Base-by-base conservation (phyloP, 1,140 invertebrate species). In the Brachionus koreanus region DNA sequence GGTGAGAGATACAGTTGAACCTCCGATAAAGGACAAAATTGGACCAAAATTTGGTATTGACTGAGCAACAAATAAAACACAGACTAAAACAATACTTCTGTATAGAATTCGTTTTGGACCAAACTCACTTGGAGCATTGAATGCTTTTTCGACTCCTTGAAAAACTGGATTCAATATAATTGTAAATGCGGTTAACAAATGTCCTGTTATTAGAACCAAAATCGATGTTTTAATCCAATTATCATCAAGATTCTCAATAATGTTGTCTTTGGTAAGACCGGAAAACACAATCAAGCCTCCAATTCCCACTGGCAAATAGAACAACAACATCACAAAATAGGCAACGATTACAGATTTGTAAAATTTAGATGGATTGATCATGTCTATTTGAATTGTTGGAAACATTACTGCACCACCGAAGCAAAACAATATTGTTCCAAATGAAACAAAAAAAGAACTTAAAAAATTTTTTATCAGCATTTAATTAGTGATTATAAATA, bases 11-110 rank as follows among this genome's bases (percentile, higher is more conserved):
- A 93, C 93, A 0, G 93, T 94, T 0, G 95, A 91, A 0, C 93
- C 93, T 13, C 94, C 94, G 4, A 96, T 92, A 3, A 97, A 88
- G 33, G 94, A 91, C 91, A 97, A 93, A 2, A 97, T 92, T n/a
- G 94, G 89, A 83, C 95, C 94, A 86, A 96, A 96, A 83, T 92
- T 90, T 0, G 95, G 94, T 0, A 97, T 91, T 3, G 92, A 91
- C 88, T 94, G 93, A 0, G 92, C 94, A 5, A 95, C 88, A 19
- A 94, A 91, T 5, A 96, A 91, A 0, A 92, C 92, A 0, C 93
- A 83, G 0, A 91, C 89, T 12, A 95, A 90, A 1, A 96, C 87
- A 0, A 89, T 86, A 1, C 93, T 93, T 43, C 95, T 90, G 19
- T 94, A 86, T 0, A 93, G 86, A 76, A 93, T 93, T 6, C 95